These are phyloP conservation scores for Ctenomys sociabilis DNA, from an alignment of 2,113 vertebrate genomes.

Conservation along the genomic window DNA sequence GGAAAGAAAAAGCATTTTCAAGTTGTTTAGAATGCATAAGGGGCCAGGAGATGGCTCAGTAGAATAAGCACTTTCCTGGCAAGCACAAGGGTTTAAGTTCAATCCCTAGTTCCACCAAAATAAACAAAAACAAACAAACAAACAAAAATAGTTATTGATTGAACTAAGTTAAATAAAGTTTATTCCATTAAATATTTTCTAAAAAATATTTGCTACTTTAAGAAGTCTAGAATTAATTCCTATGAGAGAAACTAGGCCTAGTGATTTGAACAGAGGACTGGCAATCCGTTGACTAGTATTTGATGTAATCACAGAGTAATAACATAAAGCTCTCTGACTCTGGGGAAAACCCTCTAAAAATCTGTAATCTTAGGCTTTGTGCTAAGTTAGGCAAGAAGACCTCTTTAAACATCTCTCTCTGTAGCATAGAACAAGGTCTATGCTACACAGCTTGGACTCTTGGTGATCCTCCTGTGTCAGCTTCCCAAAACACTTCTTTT, in stretches of 20 bases:
- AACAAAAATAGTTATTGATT: background rate
- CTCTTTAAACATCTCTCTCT: background rate
- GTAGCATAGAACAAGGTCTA: no score
- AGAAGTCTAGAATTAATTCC: background rate
- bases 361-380: background rate
- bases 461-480: no score
- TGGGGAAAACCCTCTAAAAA: background rate
- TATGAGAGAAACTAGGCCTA: background rate
- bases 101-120: no score
- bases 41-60: no score
- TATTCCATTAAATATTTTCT: slow-evolving; percentile 33
- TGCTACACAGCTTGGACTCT: no score
- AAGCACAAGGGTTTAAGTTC: no score
- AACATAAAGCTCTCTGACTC: background rate
- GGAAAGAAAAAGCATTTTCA: background rate
- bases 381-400: background rate
- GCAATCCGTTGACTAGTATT: background rate
- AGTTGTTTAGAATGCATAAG: background rate
- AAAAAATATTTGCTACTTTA: background rate
- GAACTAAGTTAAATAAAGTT: background rate
- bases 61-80: no score
- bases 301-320: background rate
- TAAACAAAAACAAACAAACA: no score
- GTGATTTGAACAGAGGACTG: background rate
- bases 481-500: background rate